phyloP scores from a whole-genome alignment of 2,113 vertebrate genomes.

The Macquaria australasica region DNA sequence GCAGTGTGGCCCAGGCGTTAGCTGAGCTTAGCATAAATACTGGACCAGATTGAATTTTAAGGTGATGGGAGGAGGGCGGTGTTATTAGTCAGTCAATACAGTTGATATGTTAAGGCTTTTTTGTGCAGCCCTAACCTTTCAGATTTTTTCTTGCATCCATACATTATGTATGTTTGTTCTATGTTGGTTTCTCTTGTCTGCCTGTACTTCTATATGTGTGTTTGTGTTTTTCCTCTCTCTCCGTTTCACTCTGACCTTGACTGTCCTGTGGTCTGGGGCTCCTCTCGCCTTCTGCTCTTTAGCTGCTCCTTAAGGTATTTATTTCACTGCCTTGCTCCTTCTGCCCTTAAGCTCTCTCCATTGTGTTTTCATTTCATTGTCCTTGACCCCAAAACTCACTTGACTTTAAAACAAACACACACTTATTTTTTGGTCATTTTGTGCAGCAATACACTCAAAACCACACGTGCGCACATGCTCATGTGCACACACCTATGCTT shows the following conservation, averaged over 20 bases:
- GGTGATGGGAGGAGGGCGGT: too few species aligned
- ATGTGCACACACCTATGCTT: conserved; percentile 32
- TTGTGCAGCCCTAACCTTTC: conserved; percentile 37
- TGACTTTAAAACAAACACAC: not conserved
- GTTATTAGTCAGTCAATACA: not conserved
- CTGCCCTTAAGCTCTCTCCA: conserved; percentile 8
- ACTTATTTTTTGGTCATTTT: not conserved
- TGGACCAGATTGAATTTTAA: not conserved
- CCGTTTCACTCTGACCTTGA: conserved; percentile 66
- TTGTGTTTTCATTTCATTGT: conserved; percentile 28
- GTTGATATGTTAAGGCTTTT: not conserved
- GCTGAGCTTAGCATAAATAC: too few species aligned
- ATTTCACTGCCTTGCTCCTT: conserved; percentile 36
- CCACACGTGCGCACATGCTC: conserved; percentile 3
- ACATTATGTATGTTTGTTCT: conserved; percentile 40
- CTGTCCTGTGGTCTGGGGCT: conserved; percentile 73
- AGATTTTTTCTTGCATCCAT: conserved; percentile 18
- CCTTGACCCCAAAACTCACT: conserved; percentile 19
- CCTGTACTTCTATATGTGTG: conserved; percentile 54
- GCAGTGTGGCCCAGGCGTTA: too few species aligned
- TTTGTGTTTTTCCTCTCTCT: conserved; percentile 58
- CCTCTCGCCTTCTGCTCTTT: conserved; percentile 79
- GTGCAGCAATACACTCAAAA: not conserved
- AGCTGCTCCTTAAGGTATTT: conserved; percentile 87
- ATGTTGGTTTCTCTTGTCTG: conserved; percentile 54